phyloP scores from a whole-genome alignment of 1,140 invertebrate genomes.

The Paraescarpia echinospica region DNA sequence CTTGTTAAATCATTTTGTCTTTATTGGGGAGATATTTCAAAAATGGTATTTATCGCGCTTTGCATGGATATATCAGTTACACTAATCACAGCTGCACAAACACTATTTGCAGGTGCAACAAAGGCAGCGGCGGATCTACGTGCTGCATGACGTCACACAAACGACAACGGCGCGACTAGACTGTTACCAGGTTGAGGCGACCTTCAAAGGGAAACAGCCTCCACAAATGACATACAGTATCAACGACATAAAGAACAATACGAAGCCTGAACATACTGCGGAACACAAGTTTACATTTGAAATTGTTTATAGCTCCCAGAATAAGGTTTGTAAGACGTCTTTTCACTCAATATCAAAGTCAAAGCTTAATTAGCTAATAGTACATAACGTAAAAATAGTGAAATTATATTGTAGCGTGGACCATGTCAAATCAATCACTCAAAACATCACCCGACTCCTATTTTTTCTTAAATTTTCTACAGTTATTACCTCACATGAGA shows the following conservation, averaged over 20 bases:
- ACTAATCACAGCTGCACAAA: neutral
- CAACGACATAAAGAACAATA: neutral
- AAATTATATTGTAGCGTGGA: too few species aligned
- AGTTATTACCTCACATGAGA: too few species aligned
- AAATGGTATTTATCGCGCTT: too few species aligned
- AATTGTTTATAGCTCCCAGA: neutral
- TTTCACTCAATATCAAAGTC: neutral
- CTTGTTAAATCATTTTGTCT: too few species aligned
- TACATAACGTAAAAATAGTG: too few species aligned
- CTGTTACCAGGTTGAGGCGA: neutral
- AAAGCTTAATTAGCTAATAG: too few species aligned
- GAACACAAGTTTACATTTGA: neutral
- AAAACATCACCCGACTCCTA: too few species aligned
- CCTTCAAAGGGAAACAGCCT: neutral
- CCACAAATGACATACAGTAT: neutral
- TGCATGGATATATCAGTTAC: too few species aligned
- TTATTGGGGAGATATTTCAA: too few species aligned
- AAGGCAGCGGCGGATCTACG: neutral
- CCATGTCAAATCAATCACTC: too few species aligned
- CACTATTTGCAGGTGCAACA: neutral
- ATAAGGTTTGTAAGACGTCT: neutral
- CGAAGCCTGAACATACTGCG: neutral
- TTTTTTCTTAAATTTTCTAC: too few species aligned
- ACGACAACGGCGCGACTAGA: neutral
- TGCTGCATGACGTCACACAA: neutral